phyloP scores from a whole-genome alignment of 2,797 vertebrate genomes.

The Hylomyscus alleni region DNA sequence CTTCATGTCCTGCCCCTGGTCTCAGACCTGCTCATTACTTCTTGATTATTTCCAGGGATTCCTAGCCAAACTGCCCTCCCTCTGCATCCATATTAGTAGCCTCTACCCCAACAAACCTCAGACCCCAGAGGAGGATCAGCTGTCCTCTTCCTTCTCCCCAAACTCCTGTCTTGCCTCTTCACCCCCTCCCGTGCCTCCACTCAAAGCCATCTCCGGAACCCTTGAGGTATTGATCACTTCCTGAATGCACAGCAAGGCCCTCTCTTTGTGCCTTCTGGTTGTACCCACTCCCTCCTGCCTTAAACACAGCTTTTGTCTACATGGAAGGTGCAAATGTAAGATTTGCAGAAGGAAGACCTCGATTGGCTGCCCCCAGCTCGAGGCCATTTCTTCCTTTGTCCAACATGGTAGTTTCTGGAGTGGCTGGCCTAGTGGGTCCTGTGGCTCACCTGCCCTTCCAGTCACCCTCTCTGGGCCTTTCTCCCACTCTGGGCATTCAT shows the following conservation, averaged over 20 bases:
- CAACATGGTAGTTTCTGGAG: not conserved
- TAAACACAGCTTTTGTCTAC: not conserved
- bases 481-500: not conserved
- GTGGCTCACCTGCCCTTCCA: not conserved
- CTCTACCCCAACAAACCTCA: not conserved
- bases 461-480: not conserved
- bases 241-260: not conserved
- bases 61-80: not conserved
- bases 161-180: not conserved
- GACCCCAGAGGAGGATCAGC: not conserved
- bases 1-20: not conserved
- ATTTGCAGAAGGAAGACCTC: not conserved
- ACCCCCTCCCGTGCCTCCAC: not conserved
- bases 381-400: not conserved
- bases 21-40: not conserved
- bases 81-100: not conserved
- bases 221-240: not conserved
- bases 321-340: not conserved
- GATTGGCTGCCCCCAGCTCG: not conserved
- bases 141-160: not conserved
- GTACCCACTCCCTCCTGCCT: not conserved
- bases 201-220: not conserved
- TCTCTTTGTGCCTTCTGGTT: not conserved
- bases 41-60: not conserved
- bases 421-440: not conserved